Percentiles rank a stretch among this genome's conserved stretches.
These are phyloP conservation scores for Adineta ricciae DNA, from an alignment of 2,888 invertebrate genomes.

Conservation along the genomic window DNA sequence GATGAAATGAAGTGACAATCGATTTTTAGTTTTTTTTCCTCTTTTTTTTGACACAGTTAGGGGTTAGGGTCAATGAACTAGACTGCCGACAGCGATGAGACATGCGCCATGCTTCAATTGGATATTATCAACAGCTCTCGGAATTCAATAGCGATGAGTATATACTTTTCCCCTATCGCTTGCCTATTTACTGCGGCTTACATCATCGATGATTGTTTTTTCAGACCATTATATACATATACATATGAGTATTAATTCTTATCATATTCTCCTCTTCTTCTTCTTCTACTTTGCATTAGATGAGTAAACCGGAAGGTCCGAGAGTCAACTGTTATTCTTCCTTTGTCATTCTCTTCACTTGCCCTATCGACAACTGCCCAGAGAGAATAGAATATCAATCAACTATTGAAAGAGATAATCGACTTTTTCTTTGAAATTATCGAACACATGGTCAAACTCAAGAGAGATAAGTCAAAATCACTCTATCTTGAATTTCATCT, in stretches of 20 bases:
- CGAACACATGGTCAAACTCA: not conserved
- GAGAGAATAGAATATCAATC: not conserved
- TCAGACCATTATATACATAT: not conserved
- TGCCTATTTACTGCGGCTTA: not conserved
- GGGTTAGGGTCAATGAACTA: not conserved
- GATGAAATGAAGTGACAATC: constrained; percentile 8
- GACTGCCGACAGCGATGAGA: constrained; percentile 9
- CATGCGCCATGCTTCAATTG: not conserved
- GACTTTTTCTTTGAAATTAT: not conserved
- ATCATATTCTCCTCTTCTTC: not conserved
- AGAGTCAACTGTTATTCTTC: not conserved
- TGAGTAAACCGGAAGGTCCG: not conserved
- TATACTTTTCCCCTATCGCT: not conserved
- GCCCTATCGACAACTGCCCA: not conserved
- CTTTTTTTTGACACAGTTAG: not conserved
- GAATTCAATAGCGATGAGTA: not conserved
- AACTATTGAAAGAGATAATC: not conserved
- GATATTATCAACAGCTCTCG: constrained; percentile 5
- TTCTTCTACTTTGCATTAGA: not conserved
- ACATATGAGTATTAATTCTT: not conserved
- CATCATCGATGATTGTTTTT: not conserved
- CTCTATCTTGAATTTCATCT: not conserved
- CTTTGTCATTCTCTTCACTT: not conserved
- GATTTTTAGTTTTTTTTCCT: not conserved
- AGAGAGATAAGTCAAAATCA: not conserved